Percentiles rank a stretch among this genome's conserved stretches.
phyloP scores from a whole-genome alignment of 1,140 invertebrate species.

The Pemphigus obesinymphae region DNA sequence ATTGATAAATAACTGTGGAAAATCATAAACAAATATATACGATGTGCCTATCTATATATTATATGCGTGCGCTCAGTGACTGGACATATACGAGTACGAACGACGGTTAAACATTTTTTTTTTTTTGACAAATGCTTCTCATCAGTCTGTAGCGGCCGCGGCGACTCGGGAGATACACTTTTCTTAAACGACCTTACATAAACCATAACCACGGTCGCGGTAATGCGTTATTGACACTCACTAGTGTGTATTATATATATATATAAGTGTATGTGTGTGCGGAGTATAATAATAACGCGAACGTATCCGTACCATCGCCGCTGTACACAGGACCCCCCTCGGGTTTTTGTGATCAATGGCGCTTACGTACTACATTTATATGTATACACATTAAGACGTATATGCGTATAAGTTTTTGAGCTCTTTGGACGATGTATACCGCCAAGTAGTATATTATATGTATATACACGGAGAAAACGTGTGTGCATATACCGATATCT shows the following conservation, averaged over 20 bases:
- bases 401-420: not conserved
- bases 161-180: not conserved
- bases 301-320: not conserved
- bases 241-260: not conserved
- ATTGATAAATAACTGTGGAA: not conserved
- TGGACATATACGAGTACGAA: not conserved
- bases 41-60: not conserved
- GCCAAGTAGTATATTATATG: not conserved
- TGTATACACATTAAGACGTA: not conserved
- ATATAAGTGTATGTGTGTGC: not conserved
- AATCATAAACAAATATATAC: conserved; percentile 7
- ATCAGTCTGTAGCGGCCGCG: not conserved
- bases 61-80: not conserved
- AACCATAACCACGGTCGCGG: conserved; percentile 20
- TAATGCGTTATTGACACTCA: conserved; percentile 24
- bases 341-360: conserved; percentile 30
- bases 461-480: not conserved
- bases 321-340: not conserved
- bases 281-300: conserved; percentile 2
- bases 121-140: conserved; percentile 32
- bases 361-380: not conserved
- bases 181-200: conserved; percentile 16
- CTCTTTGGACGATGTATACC: not conserved
- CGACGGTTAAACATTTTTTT: not conserved
- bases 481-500: not conserved